phyloP scores from a whole-genome alignment of 2,113 vertebrate genomes.

The Gopherus flavomarginatus region DNA sequence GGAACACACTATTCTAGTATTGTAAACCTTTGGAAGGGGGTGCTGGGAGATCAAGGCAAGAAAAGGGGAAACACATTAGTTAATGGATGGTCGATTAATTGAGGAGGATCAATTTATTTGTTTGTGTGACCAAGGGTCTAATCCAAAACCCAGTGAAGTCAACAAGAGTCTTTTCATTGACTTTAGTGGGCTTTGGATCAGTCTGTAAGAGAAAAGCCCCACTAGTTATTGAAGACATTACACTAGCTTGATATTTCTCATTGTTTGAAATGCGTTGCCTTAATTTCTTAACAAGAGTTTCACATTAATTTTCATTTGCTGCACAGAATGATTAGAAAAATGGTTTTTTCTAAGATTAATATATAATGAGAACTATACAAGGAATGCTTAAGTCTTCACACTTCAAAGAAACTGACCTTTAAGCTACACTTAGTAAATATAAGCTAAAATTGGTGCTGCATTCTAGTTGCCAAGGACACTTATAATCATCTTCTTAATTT shows the following conservation, averaged over 20 bases:
- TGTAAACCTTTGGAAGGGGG: not conserved
- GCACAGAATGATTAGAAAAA: slow-evolving; percentile 53
- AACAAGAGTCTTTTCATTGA: not conserved
- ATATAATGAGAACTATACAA: slow-evolving; percentile 72
- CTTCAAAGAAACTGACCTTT: slow-evolving; percentile 85
- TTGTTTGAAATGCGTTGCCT: not conserved
- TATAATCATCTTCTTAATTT: slow-evolving; percentile 85
- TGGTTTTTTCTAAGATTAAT: slow-evolving; percentile 60
- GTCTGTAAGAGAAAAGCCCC: not conserved
- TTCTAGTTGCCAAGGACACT: slow-evolving; percentile 88
- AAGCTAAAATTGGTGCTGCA: slow-evolving; percentile 77
- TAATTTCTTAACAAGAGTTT: slow-evolving; percentile 42
- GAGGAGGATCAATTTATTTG: not conserved
- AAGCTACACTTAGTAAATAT: slow-evolving; percentile 82
- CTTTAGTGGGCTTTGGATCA: not conserved
- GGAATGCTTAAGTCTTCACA: slow-evolving; percentile 79
- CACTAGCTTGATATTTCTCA: accelerated
- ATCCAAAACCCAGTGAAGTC: not conserved
- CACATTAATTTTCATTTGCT: slow-evolving; percentile 46
- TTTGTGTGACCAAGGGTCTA: not conserved
- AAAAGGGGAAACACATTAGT: not conserved
- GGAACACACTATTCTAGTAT: not conserved
- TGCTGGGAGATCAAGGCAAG: not conserved
- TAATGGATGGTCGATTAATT: accelerated
- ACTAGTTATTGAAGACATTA: not conserved